A percentile compares a stretch with the other conserved stretches of the same genome.
phyloP scores from a whole-genome alignment of 2,113 vertebrate species.

The Gallinago jamesoni region DNA sequence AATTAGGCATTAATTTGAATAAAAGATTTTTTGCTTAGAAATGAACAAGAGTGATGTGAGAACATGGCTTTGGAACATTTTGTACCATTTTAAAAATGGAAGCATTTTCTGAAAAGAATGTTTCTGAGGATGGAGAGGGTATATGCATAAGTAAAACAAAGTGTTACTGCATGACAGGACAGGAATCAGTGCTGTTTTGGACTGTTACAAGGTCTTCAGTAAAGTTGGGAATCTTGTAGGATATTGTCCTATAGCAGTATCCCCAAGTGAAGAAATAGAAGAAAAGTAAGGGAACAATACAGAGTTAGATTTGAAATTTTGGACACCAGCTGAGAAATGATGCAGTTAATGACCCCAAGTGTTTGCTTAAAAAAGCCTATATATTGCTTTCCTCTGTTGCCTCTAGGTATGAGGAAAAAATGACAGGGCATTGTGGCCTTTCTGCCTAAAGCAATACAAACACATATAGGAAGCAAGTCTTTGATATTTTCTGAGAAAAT shows the following conservation, averaged over 20 bases:
- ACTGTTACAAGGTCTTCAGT: background rate
- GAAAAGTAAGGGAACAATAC: background rate
- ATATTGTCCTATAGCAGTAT: background rate
- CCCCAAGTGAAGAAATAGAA: background rate
- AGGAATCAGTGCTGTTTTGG: background rate
- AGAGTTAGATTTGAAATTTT: background rate
- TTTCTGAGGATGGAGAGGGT: background rate
- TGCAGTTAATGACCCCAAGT: background rate
- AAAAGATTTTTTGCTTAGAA: background rate
- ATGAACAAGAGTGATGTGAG: background rate
- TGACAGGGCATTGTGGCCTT: background rate
- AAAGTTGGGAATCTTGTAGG: background rate
- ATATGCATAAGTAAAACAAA: background rate
- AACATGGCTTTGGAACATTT: background rate
- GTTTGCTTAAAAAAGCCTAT: background rate
- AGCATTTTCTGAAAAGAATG: background rate
- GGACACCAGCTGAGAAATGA: background rate
- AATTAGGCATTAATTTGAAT: conserved; percentile 11
- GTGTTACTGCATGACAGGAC: background rate
- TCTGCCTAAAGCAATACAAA: background rate
- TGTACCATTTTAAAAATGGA: background rate
- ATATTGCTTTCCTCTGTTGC: background rate
- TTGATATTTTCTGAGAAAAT: background rate
- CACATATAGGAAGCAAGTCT: background rate
- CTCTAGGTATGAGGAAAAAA: background rate